A percentile compares a stretch with the other conserved stretches of the same genome.
Evolutionary conservation across 2,797 vertebrate species (phyloP).

Genomic region (Rousettus madagascariensis): DNA sequence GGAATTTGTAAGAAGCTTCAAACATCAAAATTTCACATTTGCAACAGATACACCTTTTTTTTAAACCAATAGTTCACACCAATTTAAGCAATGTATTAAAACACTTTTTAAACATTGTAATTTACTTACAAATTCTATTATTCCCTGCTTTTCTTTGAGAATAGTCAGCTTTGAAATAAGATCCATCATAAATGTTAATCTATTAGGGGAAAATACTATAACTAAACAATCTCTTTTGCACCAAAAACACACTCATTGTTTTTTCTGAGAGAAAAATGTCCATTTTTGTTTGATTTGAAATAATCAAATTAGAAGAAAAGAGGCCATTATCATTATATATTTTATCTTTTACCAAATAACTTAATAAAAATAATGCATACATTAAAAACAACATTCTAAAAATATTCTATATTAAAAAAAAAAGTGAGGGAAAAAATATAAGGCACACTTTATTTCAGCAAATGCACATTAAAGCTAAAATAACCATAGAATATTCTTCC

Average conservation of each 20-base stretch:
- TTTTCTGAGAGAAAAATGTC: constrained; percentile 26
- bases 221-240: constrained; percentile 45
- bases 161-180: constrained; percentile 56
- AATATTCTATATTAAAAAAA: neutral
- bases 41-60: neutral
- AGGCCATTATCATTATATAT: neutral
- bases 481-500: constrained; percentile 16
- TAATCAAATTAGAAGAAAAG: constrained; percentile 43
- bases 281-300: constrained; percentile 28
- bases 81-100: constrained; percentile 27
- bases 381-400: constrained; percentile 28
- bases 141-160: constrained; percentile 46
- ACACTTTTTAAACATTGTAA: constrained; percentile 45
- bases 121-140: constrained; percentile 58
- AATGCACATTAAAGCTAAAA: constrained; percentile 49
- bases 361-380: constrained; percentile 15
- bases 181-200: constrained; percentile 24
- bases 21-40: constrained; percentile 11
- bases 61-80: neutral
- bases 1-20: neutral
- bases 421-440: constrained; percentile 59
- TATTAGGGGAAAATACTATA: neutral
- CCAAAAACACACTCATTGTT: constrained; percentile 19
- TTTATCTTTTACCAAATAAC: constrained; percentile 26
- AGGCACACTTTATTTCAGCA: constrained; percentile 58